phyloP scores from a whole-genome alignment of 2,797 vertebrate genomes.

The Pantherophis vulpinus region DNA sequence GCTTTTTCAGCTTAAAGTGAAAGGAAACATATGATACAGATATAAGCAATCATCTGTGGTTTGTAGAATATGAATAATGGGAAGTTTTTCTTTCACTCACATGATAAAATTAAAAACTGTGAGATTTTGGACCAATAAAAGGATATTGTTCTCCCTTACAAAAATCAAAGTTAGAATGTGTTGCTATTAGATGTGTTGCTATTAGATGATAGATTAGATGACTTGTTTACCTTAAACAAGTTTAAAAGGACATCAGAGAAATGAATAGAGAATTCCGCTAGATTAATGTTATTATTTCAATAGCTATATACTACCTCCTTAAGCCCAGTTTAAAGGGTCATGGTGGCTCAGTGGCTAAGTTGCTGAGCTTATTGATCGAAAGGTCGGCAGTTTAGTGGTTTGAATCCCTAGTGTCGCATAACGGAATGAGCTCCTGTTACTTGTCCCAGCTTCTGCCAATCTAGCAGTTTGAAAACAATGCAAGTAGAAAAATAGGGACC shows the following conservation, averaged over 20 bases:
- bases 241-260: not conserved
- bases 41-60: not conserved
- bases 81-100: not conserved
- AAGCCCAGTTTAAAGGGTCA: not conserved
- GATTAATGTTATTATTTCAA: not conserved
- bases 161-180: not conserved
- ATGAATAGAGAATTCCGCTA: not conserved
- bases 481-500: too few species aligned
- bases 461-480: too few species aligned
- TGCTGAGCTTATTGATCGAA: too few species aligned
- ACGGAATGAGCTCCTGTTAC: too few species aligned
- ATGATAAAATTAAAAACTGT: not conserved
- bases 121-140: not conserved
- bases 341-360: too few species aligned
- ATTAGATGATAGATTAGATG: not conserved
- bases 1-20: not conserved
- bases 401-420: too few species aligned
- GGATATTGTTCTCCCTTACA: not conserved
- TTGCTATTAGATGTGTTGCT: not conserved
- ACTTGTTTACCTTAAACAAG: not conserved
- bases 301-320: not conserved
- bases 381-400: too few species aligned
- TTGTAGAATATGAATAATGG: not conserved
- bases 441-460: too few species aligned
- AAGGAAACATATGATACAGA: not conserved